Conservation (phyloP, 2,888 invertebrate genomes). For the Meganola albula region DNA sequence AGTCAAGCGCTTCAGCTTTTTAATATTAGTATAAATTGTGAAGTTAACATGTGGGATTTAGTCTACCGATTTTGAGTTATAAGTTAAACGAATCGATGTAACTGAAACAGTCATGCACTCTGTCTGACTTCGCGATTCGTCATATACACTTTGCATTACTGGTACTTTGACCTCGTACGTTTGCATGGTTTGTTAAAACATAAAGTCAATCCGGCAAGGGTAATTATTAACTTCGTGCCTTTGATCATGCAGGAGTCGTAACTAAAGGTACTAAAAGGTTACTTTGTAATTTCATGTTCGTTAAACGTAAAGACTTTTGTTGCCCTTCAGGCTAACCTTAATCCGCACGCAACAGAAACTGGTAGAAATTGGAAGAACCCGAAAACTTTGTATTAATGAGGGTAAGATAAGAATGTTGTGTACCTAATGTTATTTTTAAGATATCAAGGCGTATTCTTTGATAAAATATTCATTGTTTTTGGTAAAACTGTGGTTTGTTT, state of each 20-base stretch:
- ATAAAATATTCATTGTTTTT: constrained; percentile 20
- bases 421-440: constrained; percentile 17
- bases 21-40: constrained; percentile 19
- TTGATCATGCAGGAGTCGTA: constrained; percentile 16
- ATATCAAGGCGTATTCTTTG: constrained; percentile 15
- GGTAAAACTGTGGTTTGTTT: constrained; percentile 15
- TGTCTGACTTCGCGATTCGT: constrained; percentile 35
- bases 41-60: too few relatives aligned
- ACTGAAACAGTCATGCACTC: constrained; percentile 45
- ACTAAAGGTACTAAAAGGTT: constrained; percentile 13
- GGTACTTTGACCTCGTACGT: constrained; percentile 35
- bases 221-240: constrained; percentile 19
- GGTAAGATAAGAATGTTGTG: constrained; percentile 22
- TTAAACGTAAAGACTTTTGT: constrained; percentile 4
- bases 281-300: constrained; percentile 2
- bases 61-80: too few relatives aligned
- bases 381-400: constrained; percentile 21
- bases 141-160: constrained; percentile 32
- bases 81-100: constrained; percentile 40
- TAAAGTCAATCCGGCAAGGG: constrained; percentile 23
- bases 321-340: constrained; percentile 6
- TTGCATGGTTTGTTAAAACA: constrained; percentile 24
- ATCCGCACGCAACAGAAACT: constrained; percentile 7
- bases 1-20: too few relatives aligned
- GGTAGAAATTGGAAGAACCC: constrained; percentile 7